Percentiles rank a stretch among this genome's conserved stretches.
Evolutionary conservation across 2,888 invertebrate species (phyloP).

Genomic region (Trichogramma evanescens): DNA sequence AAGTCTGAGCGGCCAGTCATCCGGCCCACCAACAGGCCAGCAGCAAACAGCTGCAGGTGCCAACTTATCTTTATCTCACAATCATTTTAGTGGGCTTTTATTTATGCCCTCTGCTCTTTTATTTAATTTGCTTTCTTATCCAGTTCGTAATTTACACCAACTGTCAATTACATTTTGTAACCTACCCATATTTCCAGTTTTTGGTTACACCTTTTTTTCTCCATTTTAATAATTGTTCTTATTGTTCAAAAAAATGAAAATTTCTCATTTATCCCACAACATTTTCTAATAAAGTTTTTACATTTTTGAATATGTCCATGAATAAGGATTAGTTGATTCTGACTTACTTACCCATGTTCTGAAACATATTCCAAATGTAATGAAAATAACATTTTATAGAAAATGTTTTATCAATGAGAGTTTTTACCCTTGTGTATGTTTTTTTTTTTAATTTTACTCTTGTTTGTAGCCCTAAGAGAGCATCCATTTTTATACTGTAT

Average conservation of each 20-base stretch:
- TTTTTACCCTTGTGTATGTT: not conserved
- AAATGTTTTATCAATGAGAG: not conserved
- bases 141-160: not conserved
- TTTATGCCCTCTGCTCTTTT: not conserved
- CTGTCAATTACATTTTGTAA: slow-evolving; percentile 10
- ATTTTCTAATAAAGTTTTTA: too few relatives aligned
- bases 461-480: not conserved
- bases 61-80: slow-evolving; percentile 41
- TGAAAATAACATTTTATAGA: too few relatives aligned
- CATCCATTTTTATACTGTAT: slow-evolving; percentile 1
- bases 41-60: slow-evolving; percentile 28
- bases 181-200: slow-evolving; percentile 2
- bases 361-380: too few relatives aligned
- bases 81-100: slow-evolving; percentile 39
- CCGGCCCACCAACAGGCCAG: slow-evolving; percentile 29
- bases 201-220: slow-evolving; percentile 8
- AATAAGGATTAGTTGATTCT: too few relatives aligned
- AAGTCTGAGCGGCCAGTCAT: slow-evolving; percentile 53
- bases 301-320: too few relatives aligned
- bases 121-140: not conserved
- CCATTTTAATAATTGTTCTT: slow-evolving; percentile 8
- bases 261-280: too few relatives aligned
- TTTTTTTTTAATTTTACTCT: not conserved
- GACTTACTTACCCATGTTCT: too few relatives aligned
- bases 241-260: not conserved